A percentile compares a stretch with the other conserved stretches of the same genome.
Evolutionary conservation across 2,113 vertebrate species (phyloP).

Genomic region (Hirundichthys speculiger): DNA sequence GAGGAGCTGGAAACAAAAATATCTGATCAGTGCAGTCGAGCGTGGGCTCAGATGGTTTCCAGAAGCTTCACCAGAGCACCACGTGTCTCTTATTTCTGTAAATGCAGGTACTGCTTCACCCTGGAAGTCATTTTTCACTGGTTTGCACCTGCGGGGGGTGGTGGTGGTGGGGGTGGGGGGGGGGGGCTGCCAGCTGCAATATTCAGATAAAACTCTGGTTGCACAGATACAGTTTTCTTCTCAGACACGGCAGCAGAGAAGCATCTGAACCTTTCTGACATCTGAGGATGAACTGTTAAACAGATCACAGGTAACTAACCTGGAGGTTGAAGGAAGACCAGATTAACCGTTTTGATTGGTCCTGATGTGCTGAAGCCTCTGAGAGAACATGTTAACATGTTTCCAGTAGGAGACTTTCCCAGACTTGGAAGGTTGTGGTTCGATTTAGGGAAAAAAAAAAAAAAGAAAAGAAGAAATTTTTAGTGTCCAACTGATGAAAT

Average conservation of each 20-base stretch:
- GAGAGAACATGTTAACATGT: background rate
- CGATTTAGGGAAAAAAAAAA: constrained; percentile 44
- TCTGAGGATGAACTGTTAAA: background rate
- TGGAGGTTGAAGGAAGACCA: background rate
- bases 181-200: background rate
- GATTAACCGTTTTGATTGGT: too few species aligned
- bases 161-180: too few species aligned
- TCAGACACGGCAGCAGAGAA: constrained; percentile 7
- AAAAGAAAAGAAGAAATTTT: constrained; percentile 42
- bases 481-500: constrained; percentile 44
- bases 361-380: background rate
- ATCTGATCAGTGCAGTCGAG: background rate
- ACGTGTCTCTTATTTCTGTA: constrained; percentile 9
- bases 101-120: background rate
- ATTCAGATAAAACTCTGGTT: too few species aligned
- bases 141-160: constrained; percentile 3
- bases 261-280: background rate
- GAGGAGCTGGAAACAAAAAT: constrained; percentile 19
- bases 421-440: constrained; percentile 37
- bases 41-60: constrained; percentile 21
- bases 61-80: constrained; percentile 11
- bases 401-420: constrained; percentile 47
- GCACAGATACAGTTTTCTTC: constrained; percentile 4
- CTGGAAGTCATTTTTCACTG: constrained; percentile 34
- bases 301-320: background rate